Conservation (phyloP, 2,797 vertebrate genomes). For the Urocyon cinereoargenteus region DNA sequence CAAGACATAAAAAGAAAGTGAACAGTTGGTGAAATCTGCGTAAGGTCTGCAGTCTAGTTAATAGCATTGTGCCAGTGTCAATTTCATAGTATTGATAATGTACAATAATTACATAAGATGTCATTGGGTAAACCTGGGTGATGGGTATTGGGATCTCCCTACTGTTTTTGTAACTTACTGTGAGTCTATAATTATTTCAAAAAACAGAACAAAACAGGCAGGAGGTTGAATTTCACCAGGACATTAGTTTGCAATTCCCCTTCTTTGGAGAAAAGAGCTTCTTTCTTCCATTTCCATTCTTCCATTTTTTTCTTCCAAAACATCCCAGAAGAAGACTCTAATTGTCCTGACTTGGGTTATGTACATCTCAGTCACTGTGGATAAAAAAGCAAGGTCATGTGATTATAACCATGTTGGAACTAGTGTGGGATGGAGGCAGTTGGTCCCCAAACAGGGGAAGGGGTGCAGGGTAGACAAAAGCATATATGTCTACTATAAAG, state of each 20-base stretch:
- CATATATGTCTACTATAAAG: background rate
- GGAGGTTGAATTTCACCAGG: background rate
- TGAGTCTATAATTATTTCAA: slow-evolving; percentile 12
- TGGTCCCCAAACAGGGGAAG: background rate
- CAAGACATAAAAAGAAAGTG: background rate
- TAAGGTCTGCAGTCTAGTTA: background rate
- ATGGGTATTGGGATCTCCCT: background rate
- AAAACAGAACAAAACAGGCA: background rate
- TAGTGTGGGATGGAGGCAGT: background rate
- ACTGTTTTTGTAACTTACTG: background rate
- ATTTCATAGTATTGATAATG: background rate
- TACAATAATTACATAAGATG: background rate
- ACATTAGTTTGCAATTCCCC: background rate
- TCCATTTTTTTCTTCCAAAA: background rate
- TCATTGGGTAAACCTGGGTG: background rate
- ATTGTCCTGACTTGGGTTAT: background rate
- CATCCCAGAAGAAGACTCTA: background rate
- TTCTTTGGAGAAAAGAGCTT: background rate
- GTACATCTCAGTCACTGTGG: background rate
- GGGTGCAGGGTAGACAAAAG: background rate
- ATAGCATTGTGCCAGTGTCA: background rate
- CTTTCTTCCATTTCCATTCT: background rate
- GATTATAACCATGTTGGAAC: background rate
- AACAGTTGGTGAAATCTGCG: background rate
- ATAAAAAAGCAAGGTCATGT: background rate